phyloP scores from a whole-genome alignment of 2,113 vertebrate species.

The Centrocercus urophasianus region DNA sequence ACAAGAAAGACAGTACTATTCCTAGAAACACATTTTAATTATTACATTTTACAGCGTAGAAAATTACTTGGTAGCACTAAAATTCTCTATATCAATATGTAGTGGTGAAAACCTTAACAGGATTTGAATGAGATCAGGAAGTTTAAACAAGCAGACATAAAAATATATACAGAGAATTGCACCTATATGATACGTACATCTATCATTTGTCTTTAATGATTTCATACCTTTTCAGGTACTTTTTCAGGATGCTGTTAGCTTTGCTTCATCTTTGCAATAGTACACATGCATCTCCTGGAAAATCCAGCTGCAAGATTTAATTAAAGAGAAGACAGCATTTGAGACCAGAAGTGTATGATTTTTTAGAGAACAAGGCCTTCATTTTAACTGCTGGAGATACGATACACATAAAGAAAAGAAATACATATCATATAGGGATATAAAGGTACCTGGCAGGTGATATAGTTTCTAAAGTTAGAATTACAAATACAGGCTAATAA shows the following conservation, averaged over 20 bases:
- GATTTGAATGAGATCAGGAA: neutral
- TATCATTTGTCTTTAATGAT: neutral
- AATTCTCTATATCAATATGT: neutral
- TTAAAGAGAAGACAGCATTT: neutral
- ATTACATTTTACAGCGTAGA: neutral
- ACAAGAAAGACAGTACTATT: neutral
- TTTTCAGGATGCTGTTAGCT: neutral
- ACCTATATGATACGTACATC: neutral
- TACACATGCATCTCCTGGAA: neutral
- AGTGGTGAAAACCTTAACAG: neutral
- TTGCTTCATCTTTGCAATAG: neutral
- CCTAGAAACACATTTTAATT: neutral
- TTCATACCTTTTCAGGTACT: neutral
- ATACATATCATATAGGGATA: neutral
- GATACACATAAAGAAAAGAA: neutral
- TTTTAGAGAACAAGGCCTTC: neutral
- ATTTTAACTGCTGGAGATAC: neutral
- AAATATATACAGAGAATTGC: neutral
- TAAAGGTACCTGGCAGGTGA: neutral
- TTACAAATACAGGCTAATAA: neutral
- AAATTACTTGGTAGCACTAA: neutral
- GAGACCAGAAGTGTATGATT: neutral
- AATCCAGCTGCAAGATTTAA: neutral
- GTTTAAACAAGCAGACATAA: neutral
- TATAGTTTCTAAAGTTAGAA: neutral